Evolutionary conservation across 2,888 invertebrate genomes (phyloP), one percentile per base, ranked within the genome.

Genomic region (Callosobruchus maculatus): DNA sequence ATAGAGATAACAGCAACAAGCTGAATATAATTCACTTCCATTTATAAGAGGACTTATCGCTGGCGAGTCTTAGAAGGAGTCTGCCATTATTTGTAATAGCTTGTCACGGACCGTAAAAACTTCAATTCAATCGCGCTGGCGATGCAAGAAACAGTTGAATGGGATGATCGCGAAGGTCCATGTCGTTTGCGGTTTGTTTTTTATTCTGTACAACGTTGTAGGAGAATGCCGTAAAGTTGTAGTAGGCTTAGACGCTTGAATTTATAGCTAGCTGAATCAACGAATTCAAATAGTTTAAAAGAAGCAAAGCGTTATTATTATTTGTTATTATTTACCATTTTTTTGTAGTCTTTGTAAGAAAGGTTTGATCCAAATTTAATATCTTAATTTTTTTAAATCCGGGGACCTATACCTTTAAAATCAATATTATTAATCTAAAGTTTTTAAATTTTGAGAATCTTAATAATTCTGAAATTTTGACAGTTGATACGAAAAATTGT

Each of bases 11-110:
- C 21, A 22, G 21, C 21, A 22, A 68, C 68, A 68, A 68, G 21
- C 22, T 68, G 68, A 68, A 68, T 68, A 68, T 68, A 68, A 68
- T 68, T 68, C 13, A 68, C 22, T 21, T 68, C 68, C 22, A 68
- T 68, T 68, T 68, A 68, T 21, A 21, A 68, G 13, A 21, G 5
- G 68, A 68, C 68, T 20, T 68, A 68, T 68, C 68, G 49, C 13
- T 68, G 68, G 5, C 22, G 68, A 68, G 21, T 20, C 67, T 67
- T 5, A 67, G 67, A 67, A 67, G 67, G 67, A n/a, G 21, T 68
- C 49, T 49, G 49, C 49, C 49, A 68, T 68, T 68, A 68, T 68
- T 68, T 68, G 21, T 68, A 68, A 68, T 68, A 68, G 68, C 21
- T 68, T 22, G 68, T 22, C 68, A 22, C 22, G 20, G 7, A 21